Percentiles rank a stretch among this genome's conserved stretches.
phyloP scores from a whole-genome alignment of 2,113 vertebrate genomes.

The Hemibagrus wyckioides region DNA sequence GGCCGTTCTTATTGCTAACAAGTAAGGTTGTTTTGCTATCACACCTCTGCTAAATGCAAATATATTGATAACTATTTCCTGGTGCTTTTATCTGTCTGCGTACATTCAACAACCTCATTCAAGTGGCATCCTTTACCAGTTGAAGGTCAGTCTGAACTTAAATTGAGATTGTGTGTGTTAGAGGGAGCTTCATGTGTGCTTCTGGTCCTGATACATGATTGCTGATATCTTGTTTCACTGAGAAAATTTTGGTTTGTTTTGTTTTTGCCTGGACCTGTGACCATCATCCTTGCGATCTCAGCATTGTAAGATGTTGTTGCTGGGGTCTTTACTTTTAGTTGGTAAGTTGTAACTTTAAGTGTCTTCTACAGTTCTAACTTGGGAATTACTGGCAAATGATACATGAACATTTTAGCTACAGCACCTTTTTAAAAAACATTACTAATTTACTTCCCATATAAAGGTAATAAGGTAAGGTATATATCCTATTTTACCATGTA shows the following conservation, averaged over 20 bases:
- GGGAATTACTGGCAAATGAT: background rate
- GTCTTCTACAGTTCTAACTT: background rate
- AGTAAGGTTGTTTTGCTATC: background rate
- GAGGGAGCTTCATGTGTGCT: background rate
- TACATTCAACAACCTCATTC: background rate
- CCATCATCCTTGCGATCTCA: too few relatives aligned
- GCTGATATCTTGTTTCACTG: background rate
- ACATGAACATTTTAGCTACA: background rate
- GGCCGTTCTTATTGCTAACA: background rate
- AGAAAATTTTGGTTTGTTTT: background rate
- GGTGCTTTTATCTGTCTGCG: background rate
- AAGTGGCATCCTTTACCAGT: background rate
- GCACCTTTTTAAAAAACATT: background rate
- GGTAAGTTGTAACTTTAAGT: background rate
- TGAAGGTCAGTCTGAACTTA: background rate
- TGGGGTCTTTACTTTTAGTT: background rate
- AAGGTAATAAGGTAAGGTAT: background rate
- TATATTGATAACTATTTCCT: background rate
- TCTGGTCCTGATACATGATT: background rate
- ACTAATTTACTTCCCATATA: background rate
- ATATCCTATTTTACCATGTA: too few relatives aligned
- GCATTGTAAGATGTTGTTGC: slow-evolving; percentile 1
- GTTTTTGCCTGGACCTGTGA: background rate
- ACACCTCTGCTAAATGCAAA: slow-evolving; percentile 15
- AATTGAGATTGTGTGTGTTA: background rate